A percentile compares a stretch with the other conserved stretches of the same genome.
Evolutionary conservation across 2,888 invertebrate genomes (phyloP).

Genomic region (Drosophila borborema): DNA sequence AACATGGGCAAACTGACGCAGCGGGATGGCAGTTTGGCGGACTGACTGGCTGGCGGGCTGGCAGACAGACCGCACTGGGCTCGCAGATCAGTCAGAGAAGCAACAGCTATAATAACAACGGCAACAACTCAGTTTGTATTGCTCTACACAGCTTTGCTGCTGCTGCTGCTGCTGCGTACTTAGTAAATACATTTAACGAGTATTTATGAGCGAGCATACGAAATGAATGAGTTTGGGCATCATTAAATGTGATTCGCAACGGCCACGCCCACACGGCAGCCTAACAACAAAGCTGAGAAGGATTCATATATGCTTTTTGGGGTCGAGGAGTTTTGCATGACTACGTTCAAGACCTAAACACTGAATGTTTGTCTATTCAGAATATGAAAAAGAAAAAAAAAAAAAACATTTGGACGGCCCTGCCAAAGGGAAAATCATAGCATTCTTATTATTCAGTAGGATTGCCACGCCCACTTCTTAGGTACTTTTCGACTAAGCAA

Average conservation of each 20-base stretch:
- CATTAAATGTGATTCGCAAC: conserved; percentile 70
- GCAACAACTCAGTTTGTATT: conserved; percentile 40
- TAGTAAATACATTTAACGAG: conserved; percentile 73
- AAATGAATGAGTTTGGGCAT: conserved; percentile 74
- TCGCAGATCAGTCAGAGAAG: conserved; percentile 23
- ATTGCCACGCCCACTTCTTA: conserved; percentile 26
- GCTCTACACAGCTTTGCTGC: conserved; percentile 47
- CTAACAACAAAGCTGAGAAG: conserved; percentile 51
- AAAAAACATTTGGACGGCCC: conserved; percentile 12
- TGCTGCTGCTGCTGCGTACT: conserved; percentile 26
- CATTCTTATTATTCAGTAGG: conserved; percentile 13
- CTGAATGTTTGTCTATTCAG: conserved; percentile 23
- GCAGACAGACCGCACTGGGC: background rate
- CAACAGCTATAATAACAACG: conserved; percentile 11
- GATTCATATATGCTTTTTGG: conserved; percentile 54
- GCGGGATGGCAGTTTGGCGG: background rate
- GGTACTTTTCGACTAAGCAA: conserved; percentile 63
- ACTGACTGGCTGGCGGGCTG: background rate
- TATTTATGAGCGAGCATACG: conserved; percentile 70
- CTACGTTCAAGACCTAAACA: conserved; percentile 45
- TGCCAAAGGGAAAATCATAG: conserved; percentile 15
- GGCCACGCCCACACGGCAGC: conserved; percentile 28
- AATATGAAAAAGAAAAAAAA: background rate
- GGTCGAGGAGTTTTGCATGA: conserved; percentile 58
- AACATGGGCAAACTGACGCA: conserved; percentile 8